These are phyloP conservation scores for Aix galericulata DNA, from an alignment of 2,113 vertebrate genomes.

Conservation along the genomic window DNA sequence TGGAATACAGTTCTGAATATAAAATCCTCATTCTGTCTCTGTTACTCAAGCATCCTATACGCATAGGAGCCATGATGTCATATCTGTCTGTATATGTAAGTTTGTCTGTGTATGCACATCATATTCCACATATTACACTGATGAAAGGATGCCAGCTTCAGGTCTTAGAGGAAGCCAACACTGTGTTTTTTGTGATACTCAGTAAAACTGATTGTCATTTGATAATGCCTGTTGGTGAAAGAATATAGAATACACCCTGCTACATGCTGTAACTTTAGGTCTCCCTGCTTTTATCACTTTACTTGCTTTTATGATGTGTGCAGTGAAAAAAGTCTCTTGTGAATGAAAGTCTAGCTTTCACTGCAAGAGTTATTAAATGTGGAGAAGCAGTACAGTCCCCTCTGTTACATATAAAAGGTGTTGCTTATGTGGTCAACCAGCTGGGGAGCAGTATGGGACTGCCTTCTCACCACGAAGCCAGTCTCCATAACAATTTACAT, in stretches of 20 bases:
- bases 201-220: neutral
- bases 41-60: accelerated
- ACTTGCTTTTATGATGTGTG: neutral
- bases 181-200: neutral
- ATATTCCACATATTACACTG: accelerated
- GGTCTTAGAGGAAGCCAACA: neutral
- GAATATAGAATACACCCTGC: neutral
- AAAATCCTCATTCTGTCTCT: neutral
- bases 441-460: neutral
- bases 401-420: neutral
- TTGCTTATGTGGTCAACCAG: neutral
- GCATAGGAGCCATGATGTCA: neutral
- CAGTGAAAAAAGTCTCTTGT: neutral
- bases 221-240: neutral
- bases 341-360: neutral
- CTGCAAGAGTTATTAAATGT: neutral
- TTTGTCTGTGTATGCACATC: neutral
- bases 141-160: neutral
- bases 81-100: neutral
- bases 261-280: neutral
- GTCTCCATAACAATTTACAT: neutral
- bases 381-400: neutral
- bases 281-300: constrained; percentile 36
- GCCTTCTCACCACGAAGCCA: neutral
- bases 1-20: neutral